phyloP scores from a whole-genome alignment of 2,888 invertebrate genomes.

The Ectemnius continuus region DNA sequence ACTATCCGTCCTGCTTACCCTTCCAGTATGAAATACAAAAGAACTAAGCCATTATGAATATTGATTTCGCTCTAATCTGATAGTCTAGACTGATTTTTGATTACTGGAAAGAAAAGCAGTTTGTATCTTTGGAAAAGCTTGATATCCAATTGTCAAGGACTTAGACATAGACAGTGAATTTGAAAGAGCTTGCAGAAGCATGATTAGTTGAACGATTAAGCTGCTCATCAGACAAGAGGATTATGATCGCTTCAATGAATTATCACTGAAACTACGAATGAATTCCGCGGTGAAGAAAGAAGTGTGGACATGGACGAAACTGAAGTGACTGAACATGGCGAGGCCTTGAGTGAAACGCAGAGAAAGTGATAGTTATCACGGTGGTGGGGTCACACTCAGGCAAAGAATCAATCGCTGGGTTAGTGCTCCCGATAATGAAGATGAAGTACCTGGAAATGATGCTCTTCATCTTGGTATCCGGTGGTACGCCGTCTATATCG shows the following conservation, averaged over 20 bases:
- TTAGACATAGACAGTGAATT: no score
- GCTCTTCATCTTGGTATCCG: constrained; percentile 88
- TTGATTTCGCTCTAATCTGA: neutral
- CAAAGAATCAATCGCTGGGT: constrained; percentile 52
- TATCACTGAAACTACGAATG: constrained; percentile 11
- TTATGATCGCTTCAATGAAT: neutral
- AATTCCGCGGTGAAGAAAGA: constrained; percentile 25
- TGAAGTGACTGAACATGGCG: constrained; percentile 47
- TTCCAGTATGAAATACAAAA: neutral
- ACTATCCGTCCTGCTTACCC: constrained; percentile 1
- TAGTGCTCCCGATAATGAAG: constrained; percentile 47
- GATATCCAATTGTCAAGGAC: no score
- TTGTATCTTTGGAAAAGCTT: neutral
- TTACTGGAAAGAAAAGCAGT: neutral
- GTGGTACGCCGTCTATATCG: constrained; percentile 79
- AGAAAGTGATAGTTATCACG: constrained; percentile 52
- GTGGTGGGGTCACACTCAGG: constrained; percentile 66
- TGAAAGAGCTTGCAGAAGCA: neutral
- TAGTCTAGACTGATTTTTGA: neutral
- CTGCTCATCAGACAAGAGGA: neutral
- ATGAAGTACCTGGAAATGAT: constrained; percentile 86
- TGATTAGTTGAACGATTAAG: constrained; percentile 3
- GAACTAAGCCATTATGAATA: neutral
- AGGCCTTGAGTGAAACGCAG: constrained; percentile 46
- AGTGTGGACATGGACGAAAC: constrained; percentile 41